Evolutionary conservation across 2,113 vertebrate genomes (phyloP), one percentile per base, ranked within the genome.

Genomic region (Hucho hucho): DNA sequence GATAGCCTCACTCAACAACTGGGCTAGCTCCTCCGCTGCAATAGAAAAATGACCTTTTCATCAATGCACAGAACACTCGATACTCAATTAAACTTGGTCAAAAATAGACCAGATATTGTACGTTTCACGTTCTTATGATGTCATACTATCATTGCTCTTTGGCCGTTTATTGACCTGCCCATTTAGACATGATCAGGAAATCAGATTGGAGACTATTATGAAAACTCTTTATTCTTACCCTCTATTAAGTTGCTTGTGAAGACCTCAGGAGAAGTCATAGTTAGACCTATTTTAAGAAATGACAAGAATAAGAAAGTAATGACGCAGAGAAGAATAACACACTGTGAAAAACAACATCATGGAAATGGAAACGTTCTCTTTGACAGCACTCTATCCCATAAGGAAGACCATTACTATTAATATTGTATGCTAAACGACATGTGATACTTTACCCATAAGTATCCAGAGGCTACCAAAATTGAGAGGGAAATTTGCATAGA

Each of bases 1-100:
- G 59, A 97, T 91, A 20, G 95, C 95, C 69, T 93, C 88, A 11
- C 89, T 83, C 68, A 97, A 90, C 3, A 73, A 81, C 47, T 73
- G 83, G 20, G 92, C 92, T 22, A 93, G 84, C 1, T 92, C 87
- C 85, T 96, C 95, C 0, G 91, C 95, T 96, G 84, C 76, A 82
- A 85, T 53, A 46, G 18, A 22, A 58, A 16, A 16, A 28, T 22
- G 7, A 77, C 29, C n/a, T 22, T 12, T 64, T 11, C 18, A n/a
- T 68, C 61, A 20, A n/a, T 20, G n/a, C 16, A 72, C 32, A 37
- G 20, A 13, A 2, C 6, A 59, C 24, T 56, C 11, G 1, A 29
- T 53, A 53, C 14, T 16, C 12, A 18, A 53, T 18, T 4, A 18
- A 18, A 53, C 4, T 18, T 53, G 14, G 49, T 53, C 49, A 14